Evolutionary conservation across 2,888 invertebrate species (phyloP), one percentile per base, ranked within the genome.

Genomic region (Anodontia alba): DNA sequence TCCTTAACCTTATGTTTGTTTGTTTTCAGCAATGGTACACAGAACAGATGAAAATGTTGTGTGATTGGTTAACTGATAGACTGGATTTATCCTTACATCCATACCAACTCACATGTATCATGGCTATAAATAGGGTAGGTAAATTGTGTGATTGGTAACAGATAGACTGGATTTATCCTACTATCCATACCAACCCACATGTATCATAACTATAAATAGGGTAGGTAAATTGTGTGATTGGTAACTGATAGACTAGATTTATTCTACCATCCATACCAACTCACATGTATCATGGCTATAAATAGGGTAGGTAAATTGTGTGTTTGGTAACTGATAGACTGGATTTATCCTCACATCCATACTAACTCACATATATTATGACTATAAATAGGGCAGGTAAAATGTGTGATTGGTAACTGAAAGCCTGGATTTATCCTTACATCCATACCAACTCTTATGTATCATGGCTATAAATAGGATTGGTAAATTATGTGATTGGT

Each of bases 381-480:
- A 98, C 98, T 94, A 97, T 99, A 92, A 96, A 98, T 86, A 98
- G 98, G 96, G 98, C 98, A 92, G 90, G 38, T 38, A 38, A 5
- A 38, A 38, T 99, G 90, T 98, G 97, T 95, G 97, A 96, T 90
- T 99, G 99, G 99, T 95, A 81, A 96, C 96, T 1, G 99, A 99
- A 94, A 96, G 99, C 88, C 95, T 98, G 91, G 98, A 98, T 95
- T 98, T 98, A 90, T 97, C 98, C 72, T 96, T 99, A 85, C 99
- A 99, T 95, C 97, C 98, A 87, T 99, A 99, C 94, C 99, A 99
- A 95, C 98, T 99, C 93, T 98, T 98, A 90, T 99, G 99, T 95
- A 96, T 99, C 33, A 92, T 98, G 93, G 98, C 98, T 94, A 97
- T 99, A 92, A 96, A 98, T 86, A 98, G 98, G 96, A 98, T 98